Percentiles rank a stretch among this genome's conserved stretches.
Evolutionary conservation across 2,888 invertebrate species (phyloP).

Genomic region (Nemotelus nigrinus): DNA sequence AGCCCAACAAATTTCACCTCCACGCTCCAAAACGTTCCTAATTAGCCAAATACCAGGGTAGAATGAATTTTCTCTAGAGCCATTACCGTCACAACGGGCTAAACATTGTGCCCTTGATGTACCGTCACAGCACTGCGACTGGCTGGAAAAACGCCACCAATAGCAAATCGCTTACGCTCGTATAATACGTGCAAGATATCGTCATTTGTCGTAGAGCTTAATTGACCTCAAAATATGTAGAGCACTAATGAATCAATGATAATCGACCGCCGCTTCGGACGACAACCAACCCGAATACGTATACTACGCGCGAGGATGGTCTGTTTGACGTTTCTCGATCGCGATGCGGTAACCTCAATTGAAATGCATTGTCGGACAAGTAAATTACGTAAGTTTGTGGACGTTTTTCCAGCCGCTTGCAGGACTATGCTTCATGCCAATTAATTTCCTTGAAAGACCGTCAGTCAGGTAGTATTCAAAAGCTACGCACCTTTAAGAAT

Average conservation of each 20-base stretch:
- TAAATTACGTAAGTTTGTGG: constrained; percentile 27
- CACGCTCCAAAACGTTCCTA: neutral
- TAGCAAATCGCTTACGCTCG: neutral
- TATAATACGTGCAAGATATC: neutral
- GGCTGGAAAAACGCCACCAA: constrained; percentile 21
- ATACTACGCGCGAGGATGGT: neutral
- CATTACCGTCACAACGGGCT: constrained; percentile 12
- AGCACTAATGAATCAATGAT: constrained; percentile 24
- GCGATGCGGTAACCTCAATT: constrained; percentile 38
- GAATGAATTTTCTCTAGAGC: constrained; percentile 29
- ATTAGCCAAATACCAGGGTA: neutral
- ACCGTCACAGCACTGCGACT: neutral
- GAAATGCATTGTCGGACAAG: neutral
- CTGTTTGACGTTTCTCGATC: constrained; percentile 29
- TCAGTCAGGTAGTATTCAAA: neutral
- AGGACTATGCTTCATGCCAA: constrained; percentile 16
- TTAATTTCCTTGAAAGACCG: constrained; percentile 6
- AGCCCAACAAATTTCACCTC: no score
- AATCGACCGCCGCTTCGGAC: neutral
- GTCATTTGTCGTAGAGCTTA: neutral
- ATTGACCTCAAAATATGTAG: constrained; percentile 19
- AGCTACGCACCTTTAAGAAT: constrained; percentile 12
- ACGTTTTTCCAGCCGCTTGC: constrained; percentile 21
- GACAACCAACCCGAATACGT: neutral
- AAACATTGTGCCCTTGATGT: neutral